A percentile compares a stretch with the other conserved stretches of the same genome.
Conservation (phyloP, 2,113 vertebrate genomes). For the Hippoglossus stenolepis region DNA sequence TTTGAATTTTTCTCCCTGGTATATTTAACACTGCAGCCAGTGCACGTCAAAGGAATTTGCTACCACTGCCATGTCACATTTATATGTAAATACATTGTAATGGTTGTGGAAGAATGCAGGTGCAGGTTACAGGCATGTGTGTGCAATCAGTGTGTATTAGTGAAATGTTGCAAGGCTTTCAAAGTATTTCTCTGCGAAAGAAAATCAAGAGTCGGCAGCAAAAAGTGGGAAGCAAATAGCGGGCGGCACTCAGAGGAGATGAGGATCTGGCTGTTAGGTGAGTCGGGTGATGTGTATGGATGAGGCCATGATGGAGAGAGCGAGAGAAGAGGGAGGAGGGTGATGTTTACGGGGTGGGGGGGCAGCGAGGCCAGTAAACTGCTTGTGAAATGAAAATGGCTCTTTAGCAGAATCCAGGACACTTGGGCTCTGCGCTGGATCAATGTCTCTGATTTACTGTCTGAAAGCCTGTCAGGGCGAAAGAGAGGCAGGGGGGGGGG, state of each 20-base stretch:
- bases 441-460: slow-evolving; percentile 87
- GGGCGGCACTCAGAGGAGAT: slow-evolving; percentile 45
- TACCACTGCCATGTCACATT: background rate
- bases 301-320: slow-evolving; percentile 22
- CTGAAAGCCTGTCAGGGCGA: slow-evolving; percentile 86
- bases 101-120: background rate
- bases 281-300: slow-evolving; percentile 70
- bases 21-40: background rate
- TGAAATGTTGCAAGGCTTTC: slow-evolving; percentile 38
- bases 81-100: slow-evolving; percentile 28
- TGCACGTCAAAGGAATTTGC: background rate
- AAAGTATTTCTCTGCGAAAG: slow-evolving; percentile 25
- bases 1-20: background rate
- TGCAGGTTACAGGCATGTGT: background rate
- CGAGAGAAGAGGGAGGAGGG: slow-evolving; percentile 1
- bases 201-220: slow-evolving; percentile 31
- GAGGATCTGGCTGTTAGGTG: slow-evolving; percentile 51
- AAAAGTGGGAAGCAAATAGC: slow-evolving; percentile 29
- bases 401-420: slow-evolving; percentile 87
- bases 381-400: slow-evolving; percentile 88
- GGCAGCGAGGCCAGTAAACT: slow-evolving; percentile 76
- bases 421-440: slow-evolving; percentile 82
- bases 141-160: slow-evolving; percentile 33
- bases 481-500: slow-evolving; percentile 38
- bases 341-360: slow-evolving; percentile 49